Percentiles rank a stretch among this genome's conserved stretches.
Evolutionary conservation across 2,113 vertebrate species (phyloP).

Genomic region (Pachycephala philippinensis): DNA sequence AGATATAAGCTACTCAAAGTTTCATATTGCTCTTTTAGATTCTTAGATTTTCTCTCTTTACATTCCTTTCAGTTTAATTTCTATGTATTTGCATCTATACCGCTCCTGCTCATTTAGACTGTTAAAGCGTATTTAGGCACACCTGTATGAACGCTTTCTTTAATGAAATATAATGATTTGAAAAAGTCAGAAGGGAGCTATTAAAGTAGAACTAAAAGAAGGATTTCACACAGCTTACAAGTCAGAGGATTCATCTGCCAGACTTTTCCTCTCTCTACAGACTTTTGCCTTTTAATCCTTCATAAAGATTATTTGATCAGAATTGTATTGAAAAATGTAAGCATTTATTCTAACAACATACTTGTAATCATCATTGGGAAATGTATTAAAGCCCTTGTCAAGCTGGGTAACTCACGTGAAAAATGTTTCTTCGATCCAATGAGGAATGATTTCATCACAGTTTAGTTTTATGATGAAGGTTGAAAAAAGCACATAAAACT

Average conservation of each 20-base stretch:
- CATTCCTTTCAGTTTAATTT: background rate
- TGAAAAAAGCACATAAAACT: background rate
- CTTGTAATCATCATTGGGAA: background rate
- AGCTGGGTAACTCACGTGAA: background rate
- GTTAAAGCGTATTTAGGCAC: background rate
- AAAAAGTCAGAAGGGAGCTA: background rate
- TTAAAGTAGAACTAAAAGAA: slow-evolving; percentile 17
- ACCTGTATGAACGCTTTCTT: background rate
- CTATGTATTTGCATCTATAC: background rate
- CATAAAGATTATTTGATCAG: slow-evolving; percentile 4
- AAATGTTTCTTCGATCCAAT: background rate
- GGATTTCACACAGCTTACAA: background rate
- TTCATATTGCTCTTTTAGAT: background rate
- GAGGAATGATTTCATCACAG: background rate
- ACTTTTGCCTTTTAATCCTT: slow-evolving; percentile 14
- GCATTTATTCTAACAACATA: background rate
- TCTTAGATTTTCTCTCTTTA: background rate
- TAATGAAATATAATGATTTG: background rate
- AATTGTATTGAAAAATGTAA: background rate
- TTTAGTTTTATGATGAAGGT: background rate
- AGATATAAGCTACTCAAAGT: background rate
- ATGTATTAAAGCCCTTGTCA: background rate
- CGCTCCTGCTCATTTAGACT: background rate
- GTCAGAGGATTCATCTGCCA: background rate
- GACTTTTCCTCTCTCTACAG: background rate